These are phyloP conservation scores for Colletes collaris DNA, from an alignment of 2,888 invertebrate genomes.

Conservation along the genomic window DNA sequence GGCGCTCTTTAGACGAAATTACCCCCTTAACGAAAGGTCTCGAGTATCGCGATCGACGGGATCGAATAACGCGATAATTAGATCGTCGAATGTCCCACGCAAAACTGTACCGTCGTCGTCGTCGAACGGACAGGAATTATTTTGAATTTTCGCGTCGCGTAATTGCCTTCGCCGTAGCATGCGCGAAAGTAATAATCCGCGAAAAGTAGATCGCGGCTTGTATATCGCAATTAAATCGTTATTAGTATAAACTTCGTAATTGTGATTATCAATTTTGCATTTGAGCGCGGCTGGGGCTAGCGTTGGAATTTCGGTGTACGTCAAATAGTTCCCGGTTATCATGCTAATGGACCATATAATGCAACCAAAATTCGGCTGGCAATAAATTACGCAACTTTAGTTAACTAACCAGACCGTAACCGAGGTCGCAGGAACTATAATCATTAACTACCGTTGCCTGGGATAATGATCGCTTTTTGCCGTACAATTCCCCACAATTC, in stretches of 20 bases:
- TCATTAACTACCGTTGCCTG: conserved; percentile 64
- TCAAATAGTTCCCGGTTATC: conserved; percentile 70
- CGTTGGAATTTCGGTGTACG: conserved; percentile 59
- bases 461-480: conserved; percentile 68
- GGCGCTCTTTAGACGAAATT: no score
- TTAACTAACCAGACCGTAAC: conserved; percentile 75
- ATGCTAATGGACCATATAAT: conserved; percentile 73
- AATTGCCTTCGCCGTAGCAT: neutral
- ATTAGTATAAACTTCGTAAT: conserved; percentile 63
- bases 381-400: conserved; percentile 76
- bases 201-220: conserved; percentile 51
- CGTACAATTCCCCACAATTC: conserved; percentile 61
- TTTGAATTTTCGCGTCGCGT: conserved; percentile 8
- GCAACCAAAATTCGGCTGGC: conserved; percentile 76
- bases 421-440: conserved; percentile 68
- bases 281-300: conserved; percentile 37
- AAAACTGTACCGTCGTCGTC: neutral
- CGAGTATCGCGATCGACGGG: no score
- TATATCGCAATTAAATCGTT: conserved; percentile 60
- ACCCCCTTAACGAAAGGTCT: no score
- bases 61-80: no score
- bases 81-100: no score
- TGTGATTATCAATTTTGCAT: conserved; percentile 63
- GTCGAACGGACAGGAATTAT: neutral
- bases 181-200: conserved; percentile 43